phyloP scores from a whole-genome alignment of 2,113 vertebrate species.

The Brachyhypopomus gauderio region DNA sequence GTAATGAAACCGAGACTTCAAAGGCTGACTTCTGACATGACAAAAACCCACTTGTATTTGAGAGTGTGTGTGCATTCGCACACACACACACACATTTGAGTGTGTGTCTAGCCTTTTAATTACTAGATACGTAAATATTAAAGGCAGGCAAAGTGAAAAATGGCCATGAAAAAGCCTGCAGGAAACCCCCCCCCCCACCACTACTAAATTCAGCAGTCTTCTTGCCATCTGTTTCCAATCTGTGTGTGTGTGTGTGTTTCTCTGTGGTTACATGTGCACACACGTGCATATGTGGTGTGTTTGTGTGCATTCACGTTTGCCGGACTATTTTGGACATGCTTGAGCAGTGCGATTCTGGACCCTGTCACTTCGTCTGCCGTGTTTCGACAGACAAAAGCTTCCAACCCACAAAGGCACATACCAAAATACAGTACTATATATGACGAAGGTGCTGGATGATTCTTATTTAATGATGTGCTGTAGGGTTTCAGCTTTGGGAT shows the following conservation, averaged over 20 bases:
- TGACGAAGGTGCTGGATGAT: no score
- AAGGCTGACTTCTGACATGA: conserved; percentile 34
- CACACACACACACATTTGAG: neutral
- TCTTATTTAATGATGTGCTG: no score
- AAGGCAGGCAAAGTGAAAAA: conserved; percentile 9
- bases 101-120: conserved; percentile 2
- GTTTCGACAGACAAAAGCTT: no score
- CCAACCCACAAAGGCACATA: no score
- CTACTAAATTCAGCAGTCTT: conserved; percentile 28
- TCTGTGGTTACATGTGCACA: conserved; percentile 28
- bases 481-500: no score
- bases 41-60: conserved; percentile 13
- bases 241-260: conserved; percentile 22
- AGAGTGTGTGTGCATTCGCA: neutral
- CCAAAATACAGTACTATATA: no score
- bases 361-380: no score
- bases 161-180: conserved; percentile 29
- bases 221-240: conserved; percentile 46
- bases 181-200: neutral
- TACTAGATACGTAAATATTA: conserved; percentile 25
- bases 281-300: no score
- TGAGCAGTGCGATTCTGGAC: no score
- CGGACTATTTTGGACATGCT: no score
- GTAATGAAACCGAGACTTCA: conserved; percentile 37
- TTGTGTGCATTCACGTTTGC: no score